A percentile compares a stretch with the other conserved stretches of the same genome.
Conservation (phyloP, 2,113 vertebrate genomes). For the Callipepla squamata region DNA sequence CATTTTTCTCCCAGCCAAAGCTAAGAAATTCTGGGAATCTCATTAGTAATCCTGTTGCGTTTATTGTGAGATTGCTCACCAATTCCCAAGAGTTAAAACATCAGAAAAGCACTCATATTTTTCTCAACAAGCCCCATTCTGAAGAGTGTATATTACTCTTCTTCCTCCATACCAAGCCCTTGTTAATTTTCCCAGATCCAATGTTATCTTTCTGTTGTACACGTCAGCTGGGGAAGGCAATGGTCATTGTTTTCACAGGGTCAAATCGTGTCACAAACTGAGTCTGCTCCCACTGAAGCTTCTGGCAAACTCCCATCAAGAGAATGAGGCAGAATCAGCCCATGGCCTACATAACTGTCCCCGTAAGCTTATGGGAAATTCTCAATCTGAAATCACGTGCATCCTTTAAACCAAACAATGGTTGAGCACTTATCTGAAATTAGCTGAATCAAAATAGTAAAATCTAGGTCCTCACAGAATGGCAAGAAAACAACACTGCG, state of each 20-base stretch:
- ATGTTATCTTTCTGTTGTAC: background rate
- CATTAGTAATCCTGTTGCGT: conserved; percentile 40
- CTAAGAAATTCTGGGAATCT: conserved; percentile 56
- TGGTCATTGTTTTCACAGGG: conserved; percentile 2
- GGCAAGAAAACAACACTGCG: background rate
- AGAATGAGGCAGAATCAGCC: background rate
- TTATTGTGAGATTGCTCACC: conserved; percentile 50
- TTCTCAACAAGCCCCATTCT: background rate
- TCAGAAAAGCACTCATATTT: conserved; percentile 38
- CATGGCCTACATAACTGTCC: background rate
- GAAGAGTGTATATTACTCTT: background rate
- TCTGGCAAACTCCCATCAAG: background rate
- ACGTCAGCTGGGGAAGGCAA: background rate
- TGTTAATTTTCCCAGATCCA: conserved; percentile 20
- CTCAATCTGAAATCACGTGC: background rate
- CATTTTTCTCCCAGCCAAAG: conserved; percentile 32
- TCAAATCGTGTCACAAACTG: background rate
- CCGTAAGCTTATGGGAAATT: background rate
- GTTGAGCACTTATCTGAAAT: background rate
- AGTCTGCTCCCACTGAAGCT: conserved; percentile 16
- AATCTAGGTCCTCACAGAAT: background rate
- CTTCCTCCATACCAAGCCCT: background rate
- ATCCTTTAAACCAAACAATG: background rate
- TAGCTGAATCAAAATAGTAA: background rate
- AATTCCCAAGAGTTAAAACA: conserved; percentile 41